Base-by-base conservation (phyloP, 1,140 invertebrate genomes). In the Andrena cerasifolii region DNA sequence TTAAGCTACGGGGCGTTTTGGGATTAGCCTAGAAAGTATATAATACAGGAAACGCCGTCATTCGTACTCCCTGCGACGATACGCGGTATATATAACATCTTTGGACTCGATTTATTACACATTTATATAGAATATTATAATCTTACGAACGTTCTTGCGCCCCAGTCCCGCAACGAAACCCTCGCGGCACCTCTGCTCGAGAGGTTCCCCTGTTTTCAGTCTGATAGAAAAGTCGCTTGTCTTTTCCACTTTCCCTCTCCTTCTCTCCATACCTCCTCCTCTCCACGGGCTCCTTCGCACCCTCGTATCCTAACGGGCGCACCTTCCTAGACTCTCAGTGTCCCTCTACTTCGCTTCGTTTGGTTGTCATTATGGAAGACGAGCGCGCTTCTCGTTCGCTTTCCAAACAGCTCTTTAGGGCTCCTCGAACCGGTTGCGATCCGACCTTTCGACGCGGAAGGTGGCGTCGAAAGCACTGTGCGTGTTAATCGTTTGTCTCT, bases 81-180 rank as follows among this genome's bases (percentile, higher is more conserved):
- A 91, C 83, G 89, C 85, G 85, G 78, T 83, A 89, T 91, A 91
- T 91, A 90, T 91, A 93, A 92, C 92, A 93, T 93, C 92, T 93
- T 93, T 93, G 92, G 92, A 89, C 90, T 93, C 87, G 87, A 89
- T 91, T 92, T 90, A 92, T 92, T 93, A 93, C 91, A 93, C 92
- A 92, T 91, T 90, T 90, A 92, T 89, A 86, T 88, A 89, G 86
- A 87, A 79, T 86, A 83, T 84, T 79, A 78, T 40, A 40, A 3
- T 40, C 65, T 82, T 70, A 85, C 54, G 67, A 74, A 68, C 80
- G 71, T 58, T 79, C 59, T 71, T 61, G 49, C 59, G 45, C 56
- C 61, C 65, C 51, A 43, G 49, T 63, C 54, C 51, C 70, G 63
- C 80, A 45, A 49, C 26, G 45, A 21, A 72, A 74, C 33, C 10